Evolutionary conservation across 1,140 invertebrate species (phyloP), one percentile per base, ranked within the genome.

Genomic region (Nymphalis io): DNA sequence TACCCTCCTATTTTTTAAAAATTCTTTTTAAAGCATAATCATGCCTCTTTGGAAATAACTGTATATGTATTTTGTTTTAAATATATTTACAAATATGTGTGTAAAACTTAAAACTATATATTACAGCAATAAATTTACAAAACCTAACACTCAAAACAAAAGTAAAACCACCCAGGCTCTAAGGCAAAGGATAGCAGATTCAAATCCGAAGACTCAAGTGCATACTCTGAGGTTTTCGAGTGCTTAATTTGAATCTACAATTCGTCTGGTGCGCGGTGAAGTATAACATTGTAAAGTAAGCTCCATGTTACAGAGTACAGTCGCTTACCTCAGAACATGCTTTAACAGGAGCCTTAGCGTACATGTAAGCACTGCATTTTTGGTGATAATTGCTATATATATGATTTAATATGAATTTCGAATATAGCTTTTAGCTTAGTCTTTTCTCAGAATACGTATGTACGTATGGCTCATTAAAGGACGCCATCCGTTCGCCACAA

Each of bases 241-340:
- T 20, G 46, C 46, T 51, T 51, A 51, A 51, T 51, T 21, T 51
- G 46, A 51, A 51, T 51, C 20, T 21, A 51, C 46, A 51, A 51
- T 51, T 20, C 46, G 46, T 51, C 46, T 51, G 46, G 16, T 11
- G 16, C 18, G 18, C 46, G 16, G 46, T 51, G 12, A 51, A 21
- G 18, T 18, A 51, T 20, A 51, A 51, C 46, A 51, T 18, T 51
- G 40, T 42, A 18, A 51, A 18, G 18, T 51, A 51, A 21, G 1
- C 46, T 51, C 10, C 46, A 51, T 20, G 46, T 51, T 20, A 21
- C 10, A 11, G 5, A 18, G 5, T 18, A n/a, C 5, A 46, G 27
- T 33, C 27, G 27, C 10, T 46, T n/a, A 16, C 42, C 8, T 18
- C n/a, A 46, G 42, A 15, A 13, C 15, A 44, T 13, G 20, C 16